Conservation (phyloP, 2,888 invertebrate genomes). For the Coelopa pilipes region DNA sequence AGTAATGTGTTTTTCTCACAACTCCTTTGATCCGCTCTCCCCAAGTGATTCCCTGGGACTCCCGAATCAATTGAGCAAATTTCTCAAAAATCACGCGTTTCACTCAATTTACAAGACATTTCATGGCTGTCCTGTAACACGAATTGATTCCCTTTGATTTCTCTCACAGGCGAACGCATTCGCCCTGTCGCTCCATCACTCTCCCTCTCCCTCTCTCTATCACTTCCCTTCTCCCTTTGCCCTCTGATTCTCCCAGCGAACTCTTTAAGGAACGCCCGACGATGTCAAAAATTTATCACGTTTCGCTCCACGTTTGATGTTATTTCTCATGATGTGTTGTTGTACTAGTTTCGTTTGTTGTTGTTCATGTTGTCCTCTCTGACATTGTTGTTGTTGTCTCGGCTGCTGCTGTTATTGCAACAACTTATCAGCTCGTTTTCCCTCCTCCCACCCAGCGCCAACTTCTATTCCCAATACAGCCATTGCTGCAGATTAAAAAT, state of each 20-base stretch:
- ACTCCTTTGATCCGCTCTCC: too few species aligned
- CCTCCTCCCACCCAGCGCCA: too few species aligned
- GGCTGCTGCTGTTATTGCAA: constrained; percentile 30
- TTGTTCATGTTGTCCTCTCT: too few species aligned
- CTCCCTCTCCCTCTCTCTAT: too few species aligned
- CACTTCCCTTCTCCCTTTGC: constrained; percentile 18
- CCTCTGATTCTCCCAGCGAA: neutral
- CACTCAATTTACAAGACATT: too few species aligned
- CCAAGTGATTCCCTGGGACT: too few species aligned
- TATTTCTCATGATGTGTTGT: neutral
- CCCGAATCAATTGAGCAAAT: too few species aligned
- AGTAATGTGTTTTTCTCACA: too few species aligned
- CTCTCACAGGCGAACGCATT: neutral
- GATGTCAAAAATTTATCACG: constrained; percentile 31
- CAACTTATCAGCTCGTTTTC: constrained; percentile 26
- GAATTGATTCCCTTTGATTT: too few species aligned
- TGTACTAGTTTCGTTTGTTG: constrained; percentile 1
- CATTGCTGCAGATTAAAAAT: constrained; percentile 49
- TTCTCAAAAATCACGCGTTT: too few species aligned
- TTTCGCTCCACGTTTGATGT: neutral
- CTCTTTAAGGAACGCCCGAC: neutral
- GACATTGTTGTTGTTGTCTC: too few species aligned
- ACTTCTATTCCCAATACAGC: constrained; percentile 44
- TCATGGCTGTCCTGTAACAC: too few species aligned
- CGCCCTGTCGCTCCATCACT: neutral